Evolutionary conservation across 2,888 invertebrate genomes (phyloP).

Genomic region (Nephrocerus scutellatus): DNA sequence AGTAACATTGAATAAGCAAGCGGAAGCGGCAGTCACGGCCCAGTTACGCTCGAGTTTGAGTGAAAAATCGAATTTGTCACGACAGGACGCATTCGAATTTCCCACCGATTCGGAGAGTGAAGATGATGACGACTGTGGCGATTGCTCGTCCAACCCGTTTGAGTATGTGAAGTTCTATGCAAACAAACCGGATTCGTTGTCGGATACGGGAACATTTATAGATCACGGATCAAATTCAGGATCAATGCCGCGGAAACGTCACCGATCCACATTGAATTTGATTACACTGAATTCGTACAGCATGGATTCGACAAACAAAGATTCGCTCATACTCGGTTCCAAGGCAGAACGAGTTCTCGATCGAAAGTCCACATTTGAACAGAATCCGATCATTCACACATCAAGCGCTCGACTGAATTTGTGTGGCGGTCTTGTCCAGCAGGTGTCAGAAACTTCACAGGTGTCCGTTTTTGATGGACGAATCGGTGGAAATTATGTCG

Average conservation of each 20-base stretch:
- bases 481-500: conserved; percentile 52
- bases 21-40: conserved; percentile 8
- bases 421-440: conserved; percentile 36
- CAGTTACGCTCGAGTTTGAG: too few species aligned
- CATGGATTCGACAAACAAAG: conserved; percentile 30
- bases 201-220: conserved; percentile 49
- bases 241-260: conserved; percentile 24
- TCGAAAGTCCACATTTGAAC: conserved; percentile 35
- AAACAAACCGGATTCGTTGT: conserved; percentile 41
- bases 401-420: conserved; percentile 50
- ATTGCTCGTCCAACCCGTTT: conserved; percentile 55
- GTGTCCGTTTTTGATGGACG: conserved; percentile 52
- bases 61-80: conserved; percentile 43
- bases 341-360: conserved; percentile 39
- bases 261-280: conserved; percentile 39
- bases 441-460: conserved; percentile 58
- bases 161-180: conserved; percentile 63
- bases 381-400: conserved; percentile 46
- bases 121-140: conserved; percentile 45
- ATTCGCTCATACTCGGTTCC: conserved; percentile 44
- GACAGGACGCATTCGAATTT: conserved; percentile 54
- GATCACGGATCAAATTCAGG: conserved; percentile 45
- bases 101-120: conserved; percentile 48
- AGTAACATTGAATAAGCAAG: conserved; percentile 12
- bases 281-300: conserved; percentile 36